Evolutionary conservation across 2,888 invertebrate species (phyloP).

Genomic region (Alloplasta piceator): DNA sequence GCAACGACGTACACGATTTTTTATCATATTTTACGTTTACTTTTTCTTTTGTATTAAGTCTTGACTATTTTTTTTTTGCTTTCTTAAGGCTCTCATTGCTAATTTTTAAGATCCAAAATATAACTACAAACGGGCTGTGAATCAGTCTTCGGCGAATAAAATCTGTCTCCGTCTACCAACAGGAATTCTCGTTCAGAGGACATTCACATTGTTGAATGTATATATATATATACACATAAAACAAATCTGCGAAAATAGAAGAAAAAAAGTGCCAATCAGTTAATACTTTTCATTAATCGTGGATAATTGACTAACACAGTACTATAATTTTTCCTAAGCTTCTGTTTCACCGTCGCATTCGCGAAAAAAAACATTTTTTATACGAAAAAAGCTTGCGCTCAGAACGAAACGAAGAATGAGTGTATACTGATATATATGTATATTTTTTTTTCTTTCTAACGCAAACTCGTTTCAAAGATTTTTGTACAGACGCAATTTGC

Average conservation of each 20-base stretch:
- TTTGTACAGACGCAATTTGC: constrained; percentile 58
- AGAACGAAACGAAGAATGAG: constrained; percentile 30
- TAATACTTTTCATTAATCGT: constrained; percentile 31
- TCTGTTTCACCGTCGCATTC: constrained; percentile 21
- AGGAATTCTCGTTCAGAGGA: constrained; percentile 3
- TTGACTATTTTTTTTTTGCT: constrained; percentile 28
- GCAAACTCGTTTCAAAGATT: constrained; percentile 14
- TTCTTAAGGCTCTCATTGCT: constrained; percentile 40
- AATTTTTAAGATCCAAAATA: not conserved
- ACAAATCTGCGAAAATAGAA: not conserved
- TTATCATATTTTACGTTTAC: constrained; percentile 17
- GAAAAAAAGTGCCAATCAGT: constrained; percentile 58
- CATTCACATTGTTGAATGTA: too few relatives aligned
- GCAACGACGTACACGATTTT: not conserved
- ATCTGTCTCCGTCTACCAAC: constrained; percentile 32
- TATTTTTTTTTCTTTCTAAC: constrained; percentile 11
- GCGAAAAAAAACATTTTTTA: constrained; percentile 35
- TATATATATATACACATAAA: too few relatives aligned
- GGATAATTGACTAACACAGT: constrained; percentile 5
- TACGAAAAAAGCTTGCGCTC: constrained; percentile 32
- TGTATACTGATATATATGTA: not conserved
- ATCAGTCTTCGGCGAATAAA: constrained; percentile 30
- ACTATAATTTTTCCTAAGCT: not conserved
- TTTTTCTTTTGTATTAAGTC: too few relatives aligned
- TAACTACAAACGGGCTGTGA: constrained; percentile 4